Evolutionary conservation across 2,797 vertebrate genomes (phyloP).

Genomic region (Heliangelus exortis): DNA sequence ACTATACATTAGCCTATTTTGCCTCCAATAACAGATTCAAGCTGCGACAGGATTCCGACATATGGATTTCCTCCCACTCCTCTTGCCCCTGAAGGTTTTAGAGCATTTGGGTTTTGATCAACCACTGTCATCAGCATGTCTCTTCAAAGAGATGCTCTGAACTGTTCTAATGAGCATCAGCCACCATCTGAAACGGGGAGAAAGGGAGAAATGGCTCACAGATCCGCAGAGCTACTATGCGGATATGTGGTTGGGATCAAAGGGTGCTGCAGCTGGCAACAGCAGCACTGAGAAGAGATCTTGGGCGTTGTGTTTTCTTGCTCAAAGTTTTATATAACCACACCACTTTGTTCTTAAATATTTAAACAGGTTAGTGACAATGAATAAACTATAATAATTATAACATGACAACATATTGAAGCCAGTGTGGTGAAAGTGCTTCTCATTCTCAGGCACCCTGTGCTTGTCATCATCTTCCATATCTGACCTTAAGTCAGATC

Average conservation of each 20-base stretch:
- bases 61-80: constrained; percentile 46
- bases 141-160: constrained; percentile 56
- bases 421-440: constrained; percentile 34
- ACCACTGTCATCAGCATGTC: constrained; percentile 20
- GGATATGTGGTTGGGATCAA: constrained; percentile 43
- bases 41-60: constrained; percentile 37
- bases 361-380: constrained; percentile 55
- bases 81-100: constrained; percentile 34
- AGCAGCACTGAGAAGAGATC: constrained; percentile 22
- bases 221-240: constrained; percentile 39
- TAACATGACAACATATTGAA: constrained; percentile 35
- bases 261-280: constrained; percentile 28
- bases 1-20: background rate
- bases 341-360: constrained; percentile 52
- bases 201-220: constrained; percentile 52
- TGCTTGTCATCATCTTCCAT: background rate
- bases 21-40: constrained; percentile 20
- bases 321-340: constrained; percentile 20
- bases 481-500: constrained; percentile 21
- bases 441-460: constrained; percentile 22
- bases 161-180: constrained; percentile 54
- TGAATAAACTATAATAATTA: constrained; percentile 11
- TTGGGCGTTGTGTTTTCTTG: background rate
- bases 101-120: constrained; percentile 58
- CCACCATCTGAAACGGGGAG: constrained; percentile 27